Conservation (phyloP, 2,113 vertebrate species). For the Tricholaema leucomelas region DNA sequence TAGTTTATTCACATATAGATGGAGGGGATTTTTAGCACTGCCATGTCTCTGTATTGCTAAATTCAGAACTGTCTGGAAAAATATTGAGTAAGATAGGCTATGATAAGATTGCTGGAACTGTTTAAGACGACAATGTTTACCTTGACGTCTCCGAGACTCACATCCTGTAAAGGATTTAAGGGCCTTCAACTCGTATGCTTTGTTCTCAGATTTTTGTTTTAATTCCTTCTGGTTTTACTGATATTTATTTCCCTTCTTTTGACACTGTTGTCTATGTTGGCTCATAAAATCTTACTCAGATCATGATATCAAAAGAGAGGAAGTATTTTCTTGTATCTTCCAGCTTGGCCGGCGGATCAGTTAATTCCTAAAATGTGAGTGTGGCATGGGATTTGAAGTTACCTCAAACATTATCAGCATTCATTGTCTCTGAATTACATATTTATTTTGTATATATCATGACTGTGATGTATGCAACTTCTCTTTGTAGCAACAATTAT, state of each 20-base stretch:
- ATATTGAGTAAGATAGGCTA: not conserved
- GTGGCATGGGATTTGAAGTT: not conserved
- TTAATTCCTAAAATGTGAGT: conserved; percentile 10
- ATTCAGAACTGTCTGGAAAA: not conserved
- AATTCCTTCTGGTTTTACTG: conserved; percentile 49
- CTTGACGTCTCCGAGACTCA: not conserved
- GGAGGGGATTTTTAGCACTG: not conserved
- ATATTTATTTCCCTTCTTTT: conserved; percentile 50
- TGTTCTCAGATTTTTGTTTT: conserved; percentile 57
- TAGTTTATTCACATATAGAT: not conserved
- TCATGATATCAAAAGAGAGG: conserved; percentile 65
- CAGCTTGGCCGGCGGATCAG: conserved; percentile 12
- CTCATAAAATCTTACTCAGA: conserved; percentile 49
- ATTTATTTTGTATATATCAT: not conserved
- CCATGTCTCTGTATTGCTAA: not conserved
- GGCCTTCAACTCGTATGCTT: not conserved
- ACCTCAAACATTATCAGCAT: not conserved
- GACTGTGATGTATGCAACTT: not conserved
- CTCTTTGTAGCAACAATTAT: not conserved
- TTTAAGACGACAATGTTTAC: not conserved
- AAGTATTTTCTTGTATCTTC: conserved; percentile 33
- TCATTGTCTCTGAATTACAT: not conserved
- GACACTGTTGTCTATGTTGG: conserved; percentile 49
- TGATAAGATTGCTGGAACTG: not conserved
- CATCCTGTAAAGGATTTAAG: conserved; percentile 13